A percentile compares a stretch with the other conserved stretches of the same genome.
Conservation (phyloP, 2,797 vertebrate species). For the Myotis planiceps region DNA sequence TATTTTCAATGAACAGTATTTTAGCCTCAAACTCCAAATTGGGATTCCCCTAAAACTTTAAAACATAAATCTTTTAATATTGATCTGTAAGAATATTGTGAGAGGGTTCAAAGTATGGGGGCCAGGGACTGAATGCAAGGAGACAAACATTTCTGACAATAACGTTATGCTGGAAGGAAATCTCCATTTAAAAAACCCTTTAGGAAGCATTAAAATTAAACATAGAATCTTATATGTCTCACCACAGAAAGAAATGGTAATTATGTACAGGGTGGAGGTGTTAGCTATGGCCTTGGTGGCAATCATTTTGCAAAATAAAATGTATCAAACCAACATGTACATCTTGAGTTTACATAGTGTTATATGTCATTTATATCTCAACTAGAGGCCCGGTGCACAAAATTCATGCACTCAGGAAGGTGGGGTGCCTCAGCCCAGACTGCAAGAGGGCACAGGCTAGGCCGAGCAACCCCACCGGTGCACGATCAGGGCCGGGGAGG, state of each 20-base stretch:
- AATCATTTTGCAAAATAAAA: background rate
- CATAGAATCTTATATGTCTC: background rate
- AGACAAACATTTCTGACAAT: background rate
- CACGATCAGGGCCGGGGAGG: too few relatives aligned
- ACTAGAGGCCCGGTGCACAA: too few relatives aligned
- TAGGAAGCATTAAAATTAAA: background rate
- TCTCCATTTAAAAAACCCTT: background rate
- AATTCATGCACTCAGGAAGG: too few relatives aligned
- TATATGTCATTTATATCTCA: background rate
- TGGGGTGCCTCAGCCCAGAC: too few relatives aligned
- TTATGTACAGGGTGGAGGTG: background rate
- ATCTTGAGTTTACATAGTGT: background rate
- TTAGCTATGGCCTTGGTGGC: background rate
- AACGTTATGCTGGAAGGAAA: background rate
- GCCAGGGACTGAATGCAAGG: background rate
- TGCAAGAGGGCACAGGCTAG: too few relatives aligned
- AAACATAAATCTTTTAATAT: background rate
- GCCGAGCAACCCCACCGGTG: too few relatives aligned
- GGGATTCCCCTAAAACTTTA: background rate
- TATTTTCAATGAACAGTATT: background rate
- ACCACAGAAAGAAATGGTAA: background rate
- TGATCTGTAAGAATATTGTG: background rate
- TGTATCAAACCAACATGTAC: background rate
- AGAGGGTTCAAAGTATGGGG: background rate
- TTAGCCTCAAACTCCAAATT: background rate